A percentile compares a stretch with the other conserved stretches of the same genome.
Evolutionary conservation across 2,113 vertebrate genomes (phyloP).

Genomic region (Leuciscus idus): DNA sequence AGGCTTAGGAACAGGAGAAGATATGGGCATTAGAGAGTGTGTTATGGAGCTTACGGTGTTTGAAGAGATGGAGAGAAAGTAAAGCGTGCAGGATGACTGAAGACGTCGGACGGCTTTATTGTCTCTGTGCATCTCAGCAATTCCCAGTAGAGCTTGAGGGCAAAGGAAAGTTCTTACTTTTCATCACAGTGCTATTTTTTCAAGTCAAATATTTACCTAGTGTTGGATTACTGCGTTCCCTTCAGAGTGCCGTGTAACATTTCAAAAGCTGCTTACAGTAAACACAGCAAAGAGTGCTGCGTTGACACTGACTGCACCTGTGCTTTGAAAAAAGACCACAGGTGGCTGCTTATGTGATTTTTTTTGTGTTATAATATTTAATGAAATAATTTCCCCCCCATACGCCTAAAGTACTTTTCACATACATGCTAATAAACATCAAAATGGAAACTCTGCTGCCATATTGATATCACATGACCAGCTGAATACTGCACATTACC

Average conservation of each 20-base stretch:
- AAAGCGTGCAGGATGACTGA: slow-evolving; percentile 24
- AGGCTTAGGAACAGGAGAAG: not conserved
- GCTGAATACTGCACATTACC: not conserved
- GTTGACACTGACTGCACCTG: slow-evolving; percentile 40
- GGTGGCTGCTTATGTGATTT: slow-evolving; percentile 4
- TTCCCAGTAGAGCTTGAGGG: slow-evolving; percentile 16
- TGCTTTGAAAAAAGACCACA: slow-evolving; percentile 16
- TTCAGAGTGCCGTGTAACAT: slow-evolving; percentile 15
- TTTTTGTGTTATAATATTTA: not conserved
- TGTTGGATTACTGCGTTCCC: not conserved
- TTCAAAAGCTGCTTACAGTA: slow-evolving; percentile 34
- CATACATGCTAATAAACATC: not conserved
- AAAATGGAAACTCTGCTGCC: not conserved
- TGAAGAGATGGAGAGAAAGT: not conserved
- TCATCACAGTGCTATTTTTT: slow-evolving; percentile 25
- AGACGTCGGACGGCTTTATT: slow-evolving; percentile 20
- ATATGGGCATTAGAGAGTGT: not conserved
- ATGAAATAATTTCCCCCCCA: not conserved
- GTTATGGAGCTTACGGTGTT: not conserved
- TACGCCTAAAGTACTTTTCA: not conserved
- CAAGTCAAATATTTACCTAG: slow-evolving; percentile 42
- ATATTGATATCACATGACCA: not conserved
- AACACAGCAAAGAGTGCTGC: slow-evolving; percentile 22
- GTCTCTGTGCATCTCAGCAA: not conserved
- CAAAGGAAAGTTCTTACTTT: slow-evolving; percentile 5